Evolutionary conservation across 2,888 invertebrate species (phyloP), one percentile per base, ranked within the genome.

Genomic region (Lathronympha strigana): DNA sequence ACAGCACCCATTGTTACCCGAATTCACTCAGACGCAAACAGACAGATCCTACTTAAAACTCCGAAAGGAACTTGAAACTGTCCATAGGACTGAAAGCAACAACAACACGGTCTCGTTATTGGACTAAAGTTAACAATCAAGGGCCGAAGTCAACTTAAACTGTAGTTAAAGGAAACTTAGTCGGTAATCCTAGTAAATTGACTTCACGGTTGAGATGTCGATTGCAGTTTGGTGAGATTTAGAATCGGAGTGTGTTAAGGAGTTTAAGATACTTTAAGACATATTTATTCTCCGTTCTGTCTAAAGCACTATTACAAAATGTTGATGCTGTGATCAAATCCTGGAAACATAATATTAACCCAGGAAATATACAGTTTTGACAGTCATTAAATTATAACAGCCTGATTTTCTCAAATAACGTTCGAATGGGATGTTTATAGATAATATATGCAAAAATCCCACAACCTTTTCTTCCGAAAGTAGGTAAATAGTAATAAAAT

Each of bases 131-230:
- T 66, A 67, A 67, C 61, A 61, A 53, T 60, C 57, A 50, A 53
- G 63, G 63, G 28, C 13, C 31, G 28, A 58, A 38, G 28, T 60
- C 61, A 50, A 63, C 54, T 63, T 49, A 54, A 63, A 68, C 60
- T 57, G 61, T 61, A 61, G 61, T 68, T 67, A 57, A 61, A 60
- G 43, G 57, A 45, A 51, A 66, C 57, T 67, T 67, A 61, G 66
- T 58, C 38, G 15, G 63, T 62, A 66, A 68, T 66, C 68, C 63
- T 13, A n/a, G 31, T 31, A 15, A 62, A 68, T 68, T 55, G 60
- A 63, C 62, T 66, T 66, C 54, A 58, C 54, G 61, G 61, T 36
- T 13, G 38, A 36, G n/a, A 68, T 57, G 64, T 49, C 68, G 57
- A 68, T 64, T 53, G 55, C 15, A 31, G 57, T 3, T 19, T 25